A percentile compares a stretch with the other conserved stretches of the same genome.
These are phyloP conservation scores for Tenthredo amoena DNA, from an alignment of 2,888 invertebrate species.

Conservation along the genomic window DNA sequence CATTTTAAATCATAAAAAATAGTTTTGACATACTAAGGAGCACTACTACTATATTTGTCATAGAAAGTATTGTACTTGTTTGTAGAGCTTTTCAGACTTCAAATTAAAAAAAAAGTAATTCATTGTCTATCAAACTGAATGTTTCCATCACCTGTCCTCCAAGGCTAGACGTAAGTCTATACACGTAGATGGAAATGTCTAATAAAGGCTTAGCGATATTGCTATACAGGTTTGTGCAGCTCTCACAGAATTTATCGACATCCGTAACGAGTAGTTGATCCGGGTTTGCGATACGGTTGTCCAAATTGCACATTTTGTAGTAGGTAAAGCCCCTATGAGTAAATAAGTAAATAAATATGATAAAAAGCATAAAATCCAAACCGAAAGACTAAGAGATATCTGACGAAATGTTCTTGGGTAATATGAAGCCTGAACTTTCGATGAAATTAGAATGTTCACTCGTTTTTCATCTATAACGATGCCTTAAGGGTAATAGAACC, in stretches of 20 bases:
- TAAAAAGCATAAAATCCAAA: slow-evolving; percentile 36
- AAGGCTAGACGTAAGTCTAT: slow-evolving; percentile 91
- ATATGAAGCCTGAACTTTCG: not conserved
- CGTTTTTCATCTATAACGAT: not conserved
- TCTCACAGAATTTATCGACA: slow-evolving; percentile 98
- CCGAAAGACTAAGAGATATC: not conserved
- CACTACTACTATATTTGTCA: not conserved
- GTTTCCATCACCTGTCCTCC: slow-evolving; percentile 84
- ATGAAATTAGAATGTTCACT: not conserved
- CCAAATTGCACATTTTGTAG: slow-evolving; percentile 97
- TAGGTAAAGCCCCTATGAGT: slow-evolving; percentile 92
- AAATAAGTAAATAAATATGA: slow-evolving; percentile 57
- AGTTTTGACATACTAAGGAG: slow-evolving; percentile 26
- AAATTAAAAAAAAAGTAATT: not conserved
- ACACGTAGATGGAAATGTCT: slow-evolving; percentile 96
- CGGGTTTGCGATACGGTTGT: slow-evolving; percentile 96
- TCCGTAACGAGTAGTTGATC: slow-evolving; percentile 98
- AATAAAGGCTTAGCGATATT: slow-evolving; percentile 97
- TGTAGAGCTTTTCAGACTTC: not conserved
- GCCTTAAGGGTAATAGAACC: too few relatives aligned
- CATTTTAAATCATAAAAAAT: slow-evolving; percentile 14
- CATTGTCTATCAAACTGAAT: not conserved
- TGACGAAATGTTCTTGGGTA: not conserved
- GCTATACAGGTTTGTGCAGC: slow-evolving; percentile 96
- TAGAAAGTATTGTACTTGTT: not conserved